A percentile compares a stretch with the other conserved stretches of the same genome.
Conservation (phyloP, 1,140 invertebrate species). For the Aradophagus sp. region DNA sequence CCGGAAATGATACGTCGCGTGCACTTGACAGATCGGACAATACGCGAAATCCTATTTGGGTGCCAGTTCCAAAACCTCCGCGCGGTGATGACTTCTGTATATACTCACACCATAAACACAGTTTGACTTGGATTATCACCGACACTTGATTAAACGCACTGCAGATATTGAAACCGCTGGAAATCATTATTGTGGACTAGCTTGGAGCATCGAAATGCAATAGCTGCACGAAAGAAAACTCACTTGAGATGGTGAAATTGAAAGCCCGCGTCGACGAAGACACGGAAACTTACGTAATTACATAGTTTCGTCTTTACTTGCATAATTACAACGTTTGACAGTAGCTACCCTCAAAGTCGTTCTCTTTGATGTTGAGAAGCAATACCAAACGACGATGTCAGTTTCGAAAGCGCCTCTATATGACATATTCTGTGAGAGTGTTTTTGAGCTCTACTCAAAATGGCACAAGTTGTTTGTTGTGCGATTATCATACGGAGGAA, state of each 20-base stretch:
- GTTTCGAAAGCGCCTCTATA: constrained; percentile 23
- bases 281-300: constrained; percentile 34
- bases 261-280: constrained; percentile 10
- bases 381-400: constrained; percentile 40
- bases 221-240: too few species aligned
- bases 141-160: too few species aligned
- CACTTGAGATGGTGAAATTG: constrained; percentile 13
- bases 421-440: constrained; percentile 15
- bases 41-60: constrained; percentile 45
- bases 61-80: constrained; percentile 29
- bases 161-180: too few species aligned
- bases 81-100: constrained; percentile 10
- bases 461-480: too few species aligned
- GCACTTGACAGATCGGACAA: constrained; percentile 45
- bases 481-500: too few species aligned
- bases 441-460: constrained; percentile 7
- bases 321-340: constrained; percentile 44
- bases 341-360: constrained; percentile 28
- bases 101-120: too few species aligned
- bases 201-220: too few species aligned
- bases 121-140: too few species aligned
- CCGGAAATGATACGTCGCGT: constrained; percentile 47
- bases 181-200: too few species aligned
- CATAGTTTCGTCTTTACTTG: too few species aligned
- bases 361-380: constrained; percentile 37